phyloP scores from a whole-genome alignment of 2,113 vertebrate species.

The Macroglossus sobrinus region DNA sequence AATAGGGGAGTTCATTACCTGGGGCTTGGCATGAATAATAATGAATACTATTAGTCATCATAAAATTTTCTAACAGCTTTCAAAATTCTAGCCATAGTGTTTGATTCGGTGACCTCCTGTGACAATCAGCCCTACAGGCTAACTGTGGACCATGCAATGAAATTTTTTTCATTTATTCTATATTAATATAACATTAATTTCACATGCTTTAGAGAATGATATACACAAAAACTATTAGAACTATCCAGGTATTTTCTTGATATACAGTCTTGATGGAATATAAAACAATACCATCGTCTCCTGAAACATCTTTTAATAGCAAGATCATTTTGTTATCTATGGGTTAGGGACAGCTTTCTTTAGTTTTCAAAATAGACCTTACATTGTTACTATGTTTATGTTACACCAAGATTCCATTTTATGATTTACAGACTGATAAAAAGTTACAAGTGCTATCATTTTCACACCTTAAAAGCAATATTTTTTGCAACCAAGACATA shows the following conservation, averaged over 20 bases:
- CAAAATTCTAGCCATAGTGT: conserved; percentile 45
- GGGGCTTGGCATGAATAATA: conserved; percentile 49
- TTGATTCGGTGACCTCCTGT: conserved; percentile 34
- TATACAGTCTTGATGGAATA: neutral
- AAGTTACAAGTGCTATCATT: neutral
- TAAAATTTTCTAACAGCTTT: conserved; percentile 51
- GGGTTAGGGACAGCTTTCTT: neutral
- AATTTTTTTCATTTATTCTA: conserved; percentile 11
- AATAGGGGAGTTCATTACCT: conserved; percentile 58
- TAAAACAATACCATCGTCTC: neutral
- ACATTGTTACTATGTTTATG: neutral
- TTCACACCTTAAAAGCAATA: neutral
- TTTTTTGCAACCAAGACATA: neutral
- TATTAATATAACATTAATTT: conserved; percentile 37
- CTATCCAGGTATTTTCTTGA: neutral
- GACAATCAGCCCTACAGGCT: conserved; percentile 1
- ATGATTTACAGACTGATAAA: neutral
- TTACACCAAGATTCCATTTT: neutral
- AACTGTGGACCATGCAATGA: neutral
- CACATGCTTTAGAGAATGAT: neutral
- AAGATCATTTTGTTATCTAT: neutral
- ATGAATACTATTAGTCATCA: conserved; percentile 59
- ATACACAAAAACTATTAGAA: neutral
- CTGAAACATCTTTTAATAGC: neutral
- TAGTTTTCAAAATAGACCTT: neutral